Conservation (phyloP, 2,888 invertebrate genomes). For the Epinotia ramella region DNA sequence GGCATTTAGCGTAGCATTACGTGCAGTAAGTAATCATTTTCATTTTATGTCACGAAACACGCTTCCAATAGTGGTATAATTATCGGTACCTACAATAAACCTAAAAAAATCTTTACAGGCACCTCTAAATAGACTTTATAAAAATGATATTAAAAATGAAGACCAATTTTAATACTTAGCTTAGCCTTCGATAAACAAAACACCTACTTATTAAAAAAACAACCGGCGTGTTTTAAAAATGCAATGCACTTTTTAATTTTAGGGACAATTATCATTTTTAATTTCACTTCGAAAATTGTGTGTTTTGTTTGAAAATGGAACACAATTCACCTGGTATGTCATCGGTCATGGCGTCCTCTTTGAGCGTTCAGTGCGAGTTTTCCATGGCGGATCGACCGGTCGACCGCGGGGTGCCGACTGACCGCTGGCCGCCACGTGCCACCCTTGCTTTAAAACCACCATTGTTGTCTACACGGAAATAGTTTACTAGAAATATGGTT, state of each 20-base stretch:
- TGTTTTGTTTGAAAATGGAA: conserved; percentile 47
- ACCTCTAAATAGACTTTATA: neutral
- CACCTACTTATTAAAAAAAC: neutral
- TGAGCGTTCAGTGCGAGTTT: conserved; percentile 47
- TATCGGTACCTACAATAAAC: neutral
- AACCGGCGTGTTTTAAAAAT: neutral
- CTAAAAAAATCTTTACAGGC: neutral
- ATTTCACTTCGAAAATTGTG: conserved; percentile 6
- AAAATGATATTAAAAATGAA: neutral
- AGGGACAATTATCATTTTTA: neutral
- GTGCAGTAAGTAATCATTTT: conserved; percentile 33
- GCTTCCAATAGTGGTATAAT: neutral
- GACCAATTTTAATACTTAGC: neutral
- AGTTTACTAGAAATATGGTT: conserved; percentile 53
- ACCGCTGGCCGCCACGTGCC: conserved; percentile 71
- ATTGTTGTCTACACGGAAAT: conserved; percentile 53
- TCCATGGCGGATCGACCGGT: conserved; percentile 65
- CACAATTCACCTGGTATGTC: conserved; percentile 77
- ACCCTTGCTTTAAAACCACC: conserved; percentile 61
- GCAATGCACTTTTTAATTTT: neutral
- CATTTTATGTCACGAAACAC: conserved; percentile 10
- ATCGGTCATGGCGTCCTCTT: conserved; percentile 67
- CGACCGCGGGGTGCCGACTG: conserved; percentile 76
- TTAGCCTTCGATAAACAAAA: neutral
- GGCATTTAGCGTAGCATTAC: conserved; percentile 34